Evolutionary conservation across 2,888 invertebrate genomes (phyloP).

Genomic region (Hedya salicella): DNA sequence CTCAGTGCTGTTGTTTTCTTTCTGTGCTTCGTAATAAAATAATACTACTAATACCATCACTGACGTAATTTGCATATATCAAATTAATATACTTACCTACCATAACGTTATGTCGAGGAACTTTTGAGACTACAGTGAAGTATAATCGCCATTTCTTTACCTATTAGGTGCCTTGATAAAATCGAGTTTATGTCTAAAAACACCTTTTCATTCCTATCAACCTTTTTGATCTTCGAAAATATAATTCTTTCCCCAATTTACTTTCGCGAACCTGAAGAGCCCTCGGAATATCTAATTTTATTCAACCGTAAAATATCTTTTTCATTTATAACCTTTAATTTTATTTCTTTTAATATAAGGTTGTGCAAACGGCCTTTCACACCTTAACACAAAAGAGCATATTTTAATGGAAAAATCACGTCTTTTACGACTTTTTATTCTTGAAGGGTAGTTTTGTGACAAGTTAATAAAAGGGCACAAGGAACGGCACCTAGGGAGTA

Average conservation of each 20-base stretch:
- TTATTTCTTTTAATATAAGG: conserved; percentile 57
- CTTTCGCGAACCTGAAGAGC: conserved; percentile 52
- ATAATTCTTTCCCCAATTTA: conserved; percentile 49
- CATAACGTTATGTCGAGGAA: too few relatives aligned
- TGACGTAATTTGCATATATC: too few relatives aligned
- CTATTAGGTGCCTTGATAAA: too few relatives aligned
- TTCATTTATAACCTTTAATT: conserved; percentile 55
- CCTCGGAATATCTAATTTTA: conserved; percentile 54
- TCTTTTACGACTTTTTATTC: neutral
- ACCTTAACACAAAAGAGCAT: neutral
- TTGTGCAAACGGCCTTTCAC: conserved; percentile 49
- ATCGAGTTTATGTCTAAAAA: neutral
- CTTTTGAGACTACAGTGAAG: too few relatives aligned
- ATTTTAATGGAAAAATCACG: neutral
- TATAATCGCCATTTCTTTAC: too few relatives aligned
- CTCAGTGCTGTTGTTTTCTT: too few relatives aligned
- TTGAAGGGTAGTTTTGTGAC: conserved; percentile 49
- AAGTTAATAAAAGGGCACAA: conserved; percentile 63
- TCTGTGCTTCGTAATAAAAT: too few relatives aligned
- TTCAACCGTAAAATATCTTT: conserved; percentile 55
- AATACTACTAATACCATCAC: too few relatives aligned
- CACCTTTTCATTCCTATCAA: neutral
- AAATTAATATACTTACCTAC: too few relatives aligned
- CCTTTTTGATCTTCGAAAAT: conserved; percentile 10
- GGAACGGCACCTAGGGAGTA: conserved; percentile 55